These are phyloP conservation scores for Drosophila obscura DNA, from an alignment of 1,140 invertebrate species.

Conservation along the genomic window DNA sequence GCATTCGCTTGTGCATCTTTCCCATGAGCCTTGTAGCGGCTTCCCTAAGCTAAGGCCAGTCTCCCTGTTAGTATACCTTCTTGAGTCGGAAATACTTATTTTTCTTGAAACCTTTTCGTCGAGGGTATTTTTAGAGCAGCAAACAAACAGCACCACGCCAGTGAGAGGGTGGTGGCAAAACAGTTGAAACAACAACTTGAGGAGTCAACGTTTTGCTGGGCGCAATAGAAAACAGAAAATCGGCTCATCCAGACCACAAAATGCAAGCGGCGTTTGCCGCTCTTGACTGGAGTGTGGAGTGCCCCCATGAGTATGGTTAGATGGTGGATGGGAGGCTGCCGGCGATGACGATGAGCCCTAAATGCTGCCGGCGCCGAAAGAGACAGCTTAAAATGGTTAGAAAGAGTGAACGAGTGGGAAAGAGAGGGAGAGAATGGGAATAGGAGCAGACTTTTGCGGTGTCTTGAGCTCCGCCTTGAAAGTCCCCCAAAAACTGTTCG, in stretches of 20 bases:
- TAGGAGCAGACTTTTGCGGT: conserved; percentile 11
- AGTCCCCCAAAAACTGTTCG: conserved; percentile 15
- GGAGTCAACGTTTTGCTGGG: conserved; percentile 41
- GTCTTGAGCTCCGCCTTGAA: conserved; percentile 14
- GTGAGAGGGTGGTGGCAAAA: conserved; percentile 22
- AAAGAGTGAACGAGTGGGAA: conserved; percentile 1
- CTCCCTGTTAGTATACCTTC: no score
- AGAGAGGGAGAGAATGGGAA: not conserved
- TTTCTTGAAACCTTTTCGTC: no score
- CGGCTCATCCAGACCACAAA: conserved; percentile 69
- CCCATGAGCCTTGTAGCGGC: no score
- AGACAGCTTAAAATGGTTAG: conserved; percentile 13
- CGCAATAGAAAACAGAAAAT: conserved; percentile 69
- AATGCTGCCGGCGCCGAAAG: conserved; percentile 41
- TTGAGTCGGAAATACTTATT: no score
- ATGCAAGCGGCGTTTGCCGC: conserved; percentile 45
- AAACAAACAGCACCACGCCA: conserved; percentile 29
- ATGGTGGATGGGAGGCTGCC: conserved; percentile 1
- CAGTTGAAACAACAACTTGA: conserved; percentile 66
- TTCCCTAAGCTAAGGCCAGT: no score
- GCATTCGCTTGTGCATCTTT: no score
- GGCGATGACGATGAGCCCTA: conserved; percentile 39
- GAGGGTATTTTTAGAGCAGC: conserved; percentile 9
- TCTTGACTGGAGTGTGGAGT: conserved; percentile 64
- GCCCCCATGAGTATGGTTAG: conserved; percentile 27